A percentile compares a stretch with the other conserved stretches of the same genome.
These are phyloP conservation scores for Takifugu ocellatus DNA, from an alignment of 2,797 vertebrate species.

Conservation along the genomic window DNA sequence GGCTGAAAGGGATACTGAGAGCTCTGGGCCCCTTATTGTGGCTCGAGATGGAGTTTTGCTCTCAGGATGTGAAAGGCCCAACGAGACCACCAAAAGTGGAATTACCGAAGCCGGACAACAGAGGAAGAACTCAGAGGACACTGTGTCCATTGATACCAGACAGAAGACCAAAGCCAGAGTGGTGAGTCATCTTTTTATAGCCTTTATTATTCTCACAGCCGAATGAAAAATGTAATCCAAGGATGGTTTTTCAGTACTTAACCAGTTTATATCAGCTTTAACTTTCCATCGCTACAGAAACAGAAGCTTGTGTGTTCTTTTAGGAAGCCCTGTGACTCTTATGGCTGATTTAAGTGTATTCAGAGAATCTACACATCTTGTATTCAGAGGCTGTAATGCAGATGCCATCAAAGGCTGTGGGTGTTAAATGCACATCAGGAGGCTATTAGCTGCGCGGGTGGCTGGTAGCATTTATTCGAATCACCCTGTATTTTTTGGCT, in stretches of 20 bases:
- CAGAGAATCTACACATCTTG: background rate
- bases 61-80: slow-evolving; percentile 62
- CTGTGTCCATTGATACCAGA: slow-evolving; percentile 41
- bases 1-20: slow-evolving; percentile 62
- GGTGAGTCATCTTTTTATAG: slow-evolving; percentile 79
- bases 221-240: slow-evolving; percentile 4
- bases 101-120: slow-evolving; percentile 69
- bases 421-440: slow-evolving; percentile 63
- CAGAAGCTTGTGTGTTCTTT: slow-evolving; percentile 10
- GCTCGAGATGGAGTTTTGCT: slow-evolving; percentile 38
- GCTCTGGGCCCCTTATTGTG: slow-evolving; percentile 38
- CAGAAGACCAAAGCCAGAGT: slow-evolving; percentile 87
- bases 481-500: slow-evolving; percentile 34
- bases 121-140: slow-evolving; percentile 72
- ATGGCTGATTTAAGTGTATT: slow-evolving; percentile 38
- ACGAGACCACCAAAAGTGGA: slow-evolving; percentile 65
- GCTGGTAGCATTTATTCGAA: slow-evolving; percentile 42
- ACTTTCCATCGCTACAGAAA: slow-evolving; percentile 1
- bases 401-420: slow-evolving; percentile 52
- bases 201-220: background rate
- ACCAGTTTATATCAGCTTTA: background rate
- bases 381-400: slow-evolving; percentile 31
- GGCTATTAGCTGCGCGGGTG: slow-evolving; percentile 46
- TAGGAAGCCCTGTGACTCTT: slow-evolving; percentile 15
- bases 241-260: too few species aligned